These are phyloP conservation scores for Tetheella fluctuosa DNA, from an alignment of 2,888 invertebrate species.

Conservation along the genomic window DNA sequence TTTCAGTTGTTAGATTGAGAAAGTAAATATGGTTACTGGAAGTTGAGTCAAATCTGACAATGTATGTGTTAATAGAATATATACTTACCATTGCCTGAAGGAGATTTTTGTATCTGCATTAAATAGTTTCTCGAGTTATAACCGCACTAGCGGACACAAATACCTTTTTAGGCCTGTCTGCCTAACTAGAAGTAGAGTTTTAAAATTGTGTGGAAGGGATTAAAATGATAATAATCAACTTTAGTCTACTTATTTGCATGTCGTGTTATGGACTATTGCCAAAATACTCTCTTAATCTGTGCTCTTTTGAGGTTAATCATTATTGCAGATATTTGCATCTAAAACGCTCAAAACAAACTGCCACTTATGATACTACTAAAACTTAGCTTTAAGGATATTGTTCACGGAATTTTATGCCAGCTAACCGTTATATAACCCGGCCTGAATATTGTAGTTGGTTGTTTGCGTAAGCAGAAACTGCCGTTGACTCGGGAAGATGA, in stretches of 20 bases:
- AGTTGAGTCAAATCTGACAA: too few species aligned
- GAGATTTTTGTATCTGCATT: too few species aligned
- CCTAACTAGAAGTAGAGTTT: too few species aligned
- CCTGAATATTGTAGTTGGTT: conserved; percentile 12
- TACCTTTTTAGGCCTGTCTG: too few species aligned
- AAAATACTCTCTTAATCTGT: background rate
- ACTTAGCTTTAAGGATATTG: conserved; percentile 10
- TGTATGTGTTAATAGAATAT: too few species aligned
- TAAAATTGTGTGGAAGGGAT: background rate
- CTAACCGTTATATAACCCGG: conserved; percentile 12
- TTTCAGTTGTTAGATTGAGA: too few species aligned
- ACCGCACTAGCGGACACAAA: too few species aligned
- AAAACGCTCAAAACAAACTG: background rate
- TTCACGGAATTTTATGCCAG: conserved; percentile 2
- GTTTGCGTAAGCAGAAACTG: conserved; percentile 2
- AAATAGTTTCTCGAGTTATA: too few species aligned
- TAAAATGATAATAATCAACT: background rate
- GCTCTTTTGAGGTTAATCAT: conserved; percentile 1
- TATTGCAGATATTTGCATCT: conserved; percentile 4
- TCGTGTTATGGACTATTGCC: background rate
- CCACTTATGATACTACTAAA: conserved; percentile 6
- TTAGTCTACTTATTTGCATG: background rate
- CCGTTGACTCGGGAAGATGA: conserved; percentile 6
- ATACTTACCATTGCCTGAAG: too few species aligned
- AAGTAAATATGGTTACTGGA: too few species aligned